Percentiles rank a stretch among this genome's conserved stretches.
Evolutionary conservation across 2,797 vertebrate species (phyloP).

Genomic region (Enteromius viviparus): DNA sequence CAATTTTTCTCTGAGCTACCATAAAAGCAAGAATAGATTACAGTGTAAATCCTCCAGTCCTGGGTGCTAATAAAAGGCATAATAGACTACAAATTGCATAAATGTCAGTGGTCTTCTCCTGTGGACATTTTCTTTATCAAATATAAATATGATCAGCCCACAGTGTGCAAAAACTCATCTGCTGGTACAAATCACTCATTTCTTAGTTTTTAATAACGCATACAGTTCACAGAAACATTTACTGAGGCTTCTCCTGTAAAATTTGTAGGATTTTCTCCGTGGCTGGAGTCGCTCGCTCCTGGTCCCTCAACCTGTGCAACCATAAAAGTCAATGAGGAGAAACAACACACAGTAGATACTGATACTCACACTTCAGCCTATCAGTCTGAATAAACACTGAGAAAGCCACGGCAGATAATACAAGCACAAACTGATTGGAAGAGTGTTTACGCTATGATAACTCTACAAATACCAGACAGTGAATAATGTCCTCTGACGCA

Average conservation of each 20-base stretch:
- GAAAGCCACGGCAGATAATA: conserved; percentile 67
- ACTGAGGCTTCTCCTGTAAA: conserved; percentile 58
- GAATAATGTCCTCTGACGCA: conserved; percentile 51
- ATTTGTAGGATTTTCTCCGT: neutral
- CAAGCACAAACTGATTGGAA: conserved; percentile 56
- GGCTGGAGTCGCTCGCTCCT: neutral
- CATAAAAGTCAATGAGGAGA: conserved; percentile 76
- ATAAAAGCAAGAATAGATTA: neutral
- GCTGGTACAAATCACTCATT: neutral
- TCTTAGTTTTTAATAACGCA: neutral
- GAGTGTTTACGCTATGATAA: conserved; percentile 60
- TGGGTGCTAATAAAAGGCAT: neutral
- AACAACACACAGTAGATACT: conserved; percentile 70
- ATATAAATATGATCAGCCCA: conserved; percentile 10
- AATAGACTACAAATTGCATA: neutral
- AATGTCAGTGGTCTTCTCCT: neutral
- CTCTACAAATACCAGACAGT: conserved; percentile 52
- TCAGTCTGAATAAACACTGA: conserved; percentile 68
- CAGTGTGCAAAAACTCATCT: neutral
- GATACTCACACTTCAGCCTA: conserved; percentile 65
- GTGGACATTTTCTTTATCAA: neutral
- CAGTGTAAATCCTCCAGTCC: conserved; percentile 10
- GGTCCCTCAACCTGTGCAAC: conserved; percentile 34
- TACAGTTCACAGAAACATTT: conserved; percentile 42
- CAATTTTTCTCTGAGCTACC: neutral